Conservation (phyloP, 2,888 invertebrate genomes). For the Flexamia atlantica region DNA sequence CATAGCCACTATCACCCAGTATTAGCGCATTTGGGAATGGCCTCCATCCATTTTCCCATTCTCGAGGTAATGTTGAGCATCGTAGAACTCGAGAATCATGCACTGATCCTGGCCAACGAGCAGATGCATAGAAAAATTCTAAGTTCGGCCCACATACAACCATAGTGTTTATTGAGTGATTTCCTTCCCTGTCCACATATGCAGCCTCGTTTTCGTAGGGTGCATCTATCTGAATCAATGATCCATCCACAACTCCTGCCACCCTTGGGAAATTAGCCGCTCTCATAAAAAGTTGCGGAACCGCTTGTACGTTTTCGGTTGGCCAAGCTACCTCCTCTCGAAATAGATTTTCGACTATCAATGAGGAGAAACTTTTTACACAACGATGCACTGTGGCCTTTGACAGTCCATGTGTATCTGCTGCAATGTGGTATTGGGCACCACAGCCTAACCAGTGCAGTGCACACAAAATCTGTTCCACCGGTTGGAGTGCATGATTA, state of each 20-base stretch:
- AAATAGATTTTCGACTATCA: background rate
- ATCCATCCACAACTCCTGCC: slow-evolving; percentile 33
- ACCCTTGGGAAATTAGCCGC: slow-evolving; percentile 19
- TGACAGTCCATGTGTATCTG: slow-evolving; percentile 21
- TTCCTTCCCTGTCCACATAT: slow-evolving; percentile 69
- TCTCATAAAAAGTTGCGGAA: slow-evolving; percentile 15
- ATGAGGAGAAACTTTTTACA: background rate
- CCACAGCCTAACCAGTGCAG: slow-evolving; percentile 26
- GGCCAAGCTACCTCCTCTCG: background rate
- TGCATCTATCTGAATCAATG: slow-evolving; percentile 59
- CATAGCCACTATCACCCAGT: slow-evolving; percentile 62
- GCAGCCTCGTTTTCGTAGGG: slow-evolving; percentile 67
- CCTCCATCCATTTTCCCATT: slow-evolving; percentile 56
- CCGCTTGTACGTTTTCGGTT: slow-evolving; percentile 24
- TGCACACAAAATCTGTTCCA: no score
- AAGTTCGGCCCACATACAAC: slow-evolving; percentile 59
- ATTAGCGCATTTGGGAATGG: slow-evolving; percentile 45
- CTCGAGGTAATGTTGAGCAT: slow-evolving; percentile 17
- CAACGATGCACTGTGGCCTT: slow-evolving; percentile 25
- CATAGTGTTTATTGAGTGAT: slow-evolving; percentile 66
- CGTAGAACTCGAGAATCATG: slow-evolving; percentile 68
- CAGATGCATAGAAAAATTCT: slow-evolving; percentile 65
- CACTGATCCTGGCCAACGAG: slow-evolving; percentile 69
- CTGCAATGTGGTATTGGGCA: slow-evolving; percentile 3
- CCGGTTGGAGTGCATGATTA: no score